Base-by-base conservation (phyloP, 2,888 invertebrate genomes). In the Lycocerus yunnanus region DNA sequence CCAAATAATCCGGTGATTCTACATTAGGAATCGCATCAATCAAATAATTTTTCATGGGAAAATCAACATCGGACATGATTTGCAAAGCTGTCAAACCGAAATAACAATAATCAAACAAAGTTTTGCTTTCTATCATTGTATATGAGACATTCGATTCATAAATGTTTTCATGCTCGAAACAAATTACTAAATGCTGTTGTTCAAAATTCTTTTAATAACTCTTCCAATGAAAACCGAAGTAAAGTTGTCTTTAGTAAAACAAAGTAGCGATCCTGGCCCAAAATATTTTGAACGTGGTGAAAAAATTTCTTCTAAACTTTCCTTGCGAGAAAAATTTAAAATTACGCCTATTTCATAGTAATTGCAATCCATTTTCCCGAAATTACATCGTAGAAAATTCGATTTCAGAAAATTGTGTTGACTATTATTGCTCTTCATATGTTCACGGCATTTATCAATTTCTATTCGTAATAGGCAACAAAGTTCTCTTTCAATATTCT, bases 61-160 rank as follows among this genome's bases (percentile, higher is more conserved):
- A 89, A 24, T 89, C 88, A 8, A 89, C 86, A 15, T 87, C 81
- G 58, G 87, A 86, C 68, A 92, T 89, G 1, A 86, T 86, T 82
- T 93, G 90, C 18, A 96, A 83, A 15, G 92, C 93, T 79, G 89
- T 89, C 69, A 94, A 87, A 0, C 94, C 93, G 82, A 93, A 91
- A 76, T 92, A 89, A 83, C 95, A 96, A 0, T 95, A 94, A 82
- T 95, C 95, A 83, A 95, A 95, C 84, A 93, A 96, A 0, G 93
- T 91, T 68, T 91, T 91, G 68, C 93, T 92, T 84, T 95, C 94
- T 2, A 93, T 89, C 93, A 95, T 93, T 0, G 91, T 82, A 74
- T 90, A 90, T 0, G 85, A 15, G 13, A n/a, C 24, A 3, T 43
- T 16, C 10, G n/a, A 15, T 16, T 68, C 78, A 74, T 87, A 84